These are phyloP conservation scores for Pithys albifrons DNA, from an alignment of 2,113 vertebrate species.

Conservation along the genomic window DNA sequence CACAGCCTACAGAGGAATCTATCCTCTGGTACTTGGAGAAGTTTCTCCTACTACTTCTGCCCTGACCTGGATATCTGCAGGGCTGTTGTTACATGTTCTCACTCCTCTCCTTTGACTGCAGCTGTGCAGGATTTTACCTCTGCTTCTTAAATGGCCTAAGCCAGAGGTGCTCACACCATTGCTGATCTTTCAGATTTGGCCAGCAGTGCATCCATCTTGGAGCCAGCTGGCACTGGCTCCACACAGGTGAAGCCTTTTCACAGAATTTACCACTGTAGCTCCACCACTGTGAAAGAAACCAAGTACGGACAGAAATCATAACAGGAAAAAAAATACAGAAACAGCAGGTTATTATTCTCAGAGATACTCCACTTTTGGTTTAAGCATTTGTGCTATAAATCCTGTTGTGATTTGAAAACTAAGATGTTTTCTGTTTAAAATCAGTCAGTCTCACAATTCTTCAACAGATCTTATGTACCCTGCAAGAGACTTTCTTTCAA, in stretches of 20 bases:
- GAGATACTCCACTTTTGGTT: not conserved
- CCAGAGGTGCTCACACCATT: not conserved
- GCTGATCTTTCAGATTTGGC: not conserved
- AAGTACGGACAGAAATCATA: not conserved
- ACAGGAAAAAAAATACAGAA: not conserved
- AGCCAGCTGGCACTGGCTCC: not conserved
- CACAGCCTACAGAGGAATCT: not conserved
- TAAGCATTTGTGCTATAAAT: not conserved
- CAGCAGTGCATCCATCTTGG: not conserved
- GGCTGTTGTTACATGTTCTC: accelerated
- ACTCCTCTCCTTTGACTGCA: not conserved
- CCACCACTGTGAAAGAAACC: not conserved
- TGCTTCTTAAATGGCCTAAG: not conserved
- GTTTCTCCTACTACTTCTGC: not conserved
- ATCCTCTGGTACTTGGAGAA: not conserved
- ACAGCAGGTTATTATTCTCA: not conserved
- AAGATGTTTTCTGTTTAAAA: not conserved
- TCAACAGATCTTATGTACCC: not conserved
- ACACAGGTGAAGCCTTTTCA: not conserved
- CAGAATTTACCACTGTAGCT: not conserved
- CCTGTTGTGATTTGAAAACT: not conserved
- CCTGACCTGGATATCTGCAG: no score
- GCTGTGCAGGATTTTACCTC: not conserved
- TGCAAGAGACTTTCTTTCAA: not conserved
- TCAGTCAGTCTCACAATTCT: not conserved